A percentile compares a stretch with the other conserved stretches of the same genome.
phyloP scores from a whole-genome alignment of 2,113 vertebrate genomes.

The Turnix velox region DNA sequence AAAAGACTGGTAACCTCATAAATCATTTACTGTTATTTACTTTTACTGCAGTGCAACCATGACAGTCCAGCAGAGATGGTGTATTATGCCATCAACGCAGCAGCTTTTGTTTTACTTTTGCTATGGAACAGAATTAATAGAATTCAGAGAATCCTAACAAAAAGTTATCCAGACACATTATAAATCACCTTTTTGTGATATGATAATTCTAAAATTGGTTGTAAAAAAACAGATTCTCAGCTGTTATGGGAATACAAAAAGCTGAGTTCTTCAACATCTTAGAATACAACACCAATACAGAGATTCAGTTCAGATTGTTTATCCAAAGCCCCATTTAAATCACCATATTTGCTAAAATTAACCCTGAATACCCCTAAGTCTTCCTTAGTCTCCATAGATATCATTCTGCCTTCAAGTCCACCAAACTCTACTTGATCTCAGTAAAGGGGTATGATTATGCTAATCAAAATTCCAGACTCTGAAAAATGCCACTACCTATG shows the following conservation, averaged over 20 bases:
- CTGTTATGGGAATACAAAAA: constrained; percentile 21
- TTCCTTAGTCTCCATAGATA: not conserved
- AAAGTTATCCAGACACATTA: not conserved
- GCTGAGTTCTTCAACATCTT: not conserved
- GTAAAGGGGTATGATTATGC: not conserved
- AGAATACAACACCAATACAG: not conserved
- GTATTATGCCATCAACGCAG: not conserved
- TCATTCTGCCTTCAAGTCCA: not conserved
- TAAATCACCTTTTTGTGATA: not conserved
- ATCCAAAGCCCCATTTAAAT: not conserved
- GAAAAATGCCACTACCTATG: not conserved
- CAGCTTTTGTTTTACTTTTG: not conserved
- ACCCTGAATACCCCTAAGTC: not conserved
- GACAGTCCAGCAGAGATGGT: not conserved
- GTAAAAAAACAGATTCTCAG: not conserved
- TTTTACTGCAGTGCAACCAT: not conserved
- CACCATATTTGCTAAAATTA: not conserved
- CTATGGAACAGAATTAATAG: not conserved
- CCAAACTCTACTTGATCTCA: not conserved
- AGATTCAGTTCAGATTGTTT: not conserved
- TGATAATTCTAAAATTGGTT: not conserved
- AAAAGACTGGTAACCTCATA: not conserved
- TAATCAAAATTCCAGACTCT: not conserved
- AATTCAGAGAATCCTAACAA: not conserved
- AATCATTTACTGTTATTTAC: not conserved